Base-by-base conservation (phyloP, 2,888 invertebrate species). In the Matsumyia berberina region DNA sequence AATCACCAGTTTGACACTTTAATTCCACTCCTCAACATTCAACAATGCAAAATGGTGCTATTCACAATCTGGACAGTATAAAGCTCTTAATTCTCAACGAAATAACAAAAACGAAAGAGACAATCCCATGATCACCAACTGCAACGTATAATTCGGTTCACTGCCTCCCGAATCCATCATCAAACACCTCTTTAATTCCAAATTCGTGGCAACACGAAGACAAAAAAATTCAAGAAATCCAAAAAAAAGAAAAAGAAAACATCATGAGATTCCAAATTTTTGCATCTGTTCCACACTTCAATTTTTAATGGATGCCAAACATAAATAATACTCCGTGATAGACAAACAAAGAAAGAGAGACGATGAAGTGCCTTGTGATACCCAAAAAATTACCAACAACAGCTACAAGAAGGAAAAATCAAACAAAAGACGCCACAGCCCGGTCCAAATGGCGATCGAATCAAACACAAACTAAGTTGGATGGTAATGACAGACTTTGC, bases 251-350 rank as follows among this genome's bases (percentile, higher is more conserved):
- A 39, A 11, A 19, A 46, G 24, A 60, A 60, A 51, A 35, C 33
- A 31, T 33, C 44, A 17, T 15, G 24, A 17, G 19, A 55, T 70
- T 77, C 82, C 79, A 85, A 85, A 85, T 76, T 85, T 85, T 85
- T 85, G 85, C 85, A 85, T 85, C 85, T 85, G 85, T 79, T 80
- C 85, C 55, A 70, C 60, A 80, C 80, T 85, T 80, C 66, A 58
- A 80, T 62, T 85, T 74, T 85, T 85, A 79, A 85, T 85, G 85
- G 69, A 74, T 74, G 42, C 74, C 73, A 74, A 58, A 74, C 73
- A 76, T 64, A 78, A 51, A 69, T 64, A 74, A 55, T 42, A 35
- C 69, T 70, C 76, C 62, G 29, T 44, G 73, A 35, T 74, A 85
- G 74, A 70, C 79, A 80, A 79, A 80, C 53, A 70, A 60, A 67